Conservation (phyloP, 1,140 invertebrate genomes). For the Drosophila malerkotliana region DNA sequence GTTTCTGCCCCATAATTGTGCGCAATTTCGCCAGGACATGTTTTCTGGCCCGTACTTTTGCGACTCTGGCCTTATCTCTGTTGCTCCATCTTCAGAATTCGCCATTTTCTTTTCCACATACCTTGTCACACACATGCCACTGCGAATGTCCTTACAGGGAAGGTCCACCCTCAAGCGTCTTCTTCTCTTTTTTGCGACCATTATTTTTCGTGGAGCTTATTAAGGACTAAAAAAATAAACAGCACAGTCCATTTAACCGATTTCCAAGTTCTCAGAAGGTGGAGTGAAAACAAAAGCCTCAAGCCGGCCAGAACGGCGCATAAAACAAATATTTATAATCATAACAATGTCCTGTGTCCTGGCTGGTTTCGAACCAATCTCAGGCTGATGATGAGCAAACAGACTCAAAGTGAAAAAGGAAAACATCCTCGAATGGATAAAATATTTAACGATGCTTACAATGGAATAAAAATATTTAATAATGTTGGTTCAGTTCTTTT, state of each 20-base stretch:
- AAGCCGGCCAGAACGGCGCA: conserved; percentile 41
- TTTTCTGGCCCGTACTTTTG: conserved; percentile 45
- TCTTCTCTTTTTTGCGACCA: conserved; percentile 44
- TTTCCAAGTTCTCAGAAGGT: conserved; percentile 32
- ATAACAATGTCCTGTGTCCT: conserved; percentile 64
- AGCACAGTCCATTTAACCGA: conserved; percentile 81
- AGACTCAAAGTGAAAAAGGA: conserved; percentile 2
- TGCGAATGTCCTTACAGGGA: conserved; percentile 7
- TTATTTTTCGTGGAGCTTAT: conserved; percentile 71
- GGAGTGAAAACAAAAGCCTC: conserved; percentile 22
- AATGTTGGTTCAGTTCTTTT: neutral
- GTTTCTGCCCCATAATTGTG: conserved; percentile 68
- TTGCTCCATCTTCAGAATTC: conserved; percentile 1
- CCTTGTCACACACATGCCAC: conserved; percentile 25
- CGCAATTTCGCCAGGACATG: conserved; percentile 70
- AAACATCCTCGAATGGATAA: neutral
- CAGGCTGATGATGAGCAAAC: conserved; percentile 47
- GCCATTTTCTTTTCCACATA: conserved; percentile 57
- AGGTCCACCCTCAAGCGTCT: conserved; percentile 9
- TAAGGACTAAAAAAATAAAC: conserved; percentile 69
- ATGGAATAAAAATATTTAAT: neutral
- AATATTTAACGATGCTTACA: neutral
- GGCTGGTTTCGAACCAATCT: conserved; percentile 25
- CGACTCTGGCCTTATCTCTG: conserved; percentile 8
- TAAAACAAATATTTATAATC: conserved; percentile 77